Base-by-base conservation (phyloP, 92 coral and sea anemone species). In the Ricordea florida region DNA sequence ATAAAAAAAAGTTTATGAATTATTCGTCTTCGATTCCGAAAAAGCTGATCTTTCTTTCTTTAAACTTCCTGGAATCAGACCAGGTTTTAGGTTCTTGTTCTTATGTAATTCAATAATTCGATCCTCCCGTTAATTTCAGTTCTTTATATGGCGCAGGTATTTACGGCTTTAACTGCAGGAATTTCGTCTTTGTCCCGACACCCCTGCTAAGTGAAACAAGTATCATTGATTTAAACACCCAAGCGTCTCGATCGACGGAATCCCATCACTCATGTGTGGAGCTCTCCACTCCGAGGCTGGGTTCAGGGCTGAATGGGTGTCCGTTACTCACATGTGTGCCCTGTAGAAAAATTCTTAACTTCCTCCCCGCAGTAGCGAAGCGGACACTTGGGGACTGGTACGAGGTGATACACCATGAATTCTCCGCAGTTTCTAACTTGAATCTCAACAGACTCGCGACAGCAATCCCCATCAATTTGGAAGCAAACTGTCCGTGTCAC, bases 381-480 rank as follows among this genome's bases (percentile, higher is more conserved):
- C 2, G 81, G 82, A 57, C 87, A 82, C 32, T 23, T 21, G n/a
- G 87, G 82, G 2, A 72, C 36, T 6, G 53, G 69, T 27, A 35
- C 20, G 52, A 82, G 28, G 11, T 63, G n/a, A 22, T 82, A 82
- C 14, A 82, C 82, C 42, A 62, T 71, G 36, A 64, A 82, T 14
- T 30, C 20, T 3, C 77, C 87, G 32, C 87, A 82, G 36, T 82
- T 82, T 17, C 82, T 64, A 20, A 82, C 82, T 52, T 38, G 44
- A 36, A 82, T 35, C 18, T 53, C 37, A 10, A 65, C 38, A 17
- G 29, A 44, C 4, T 45, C 81, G 40, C 74, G 37, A 29, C 87
- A 82, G 55, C 87, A 82, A 6, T 43, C 56, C 21, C 62, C 76
- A 20, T 74, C 71, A 1, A 47, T 52, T 27, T 82, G 82, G 35